Evolutionary conservation across 1,140 invertebrate genomes (phyloP).

Genomic region (Colletes latitarsis): DNA sequence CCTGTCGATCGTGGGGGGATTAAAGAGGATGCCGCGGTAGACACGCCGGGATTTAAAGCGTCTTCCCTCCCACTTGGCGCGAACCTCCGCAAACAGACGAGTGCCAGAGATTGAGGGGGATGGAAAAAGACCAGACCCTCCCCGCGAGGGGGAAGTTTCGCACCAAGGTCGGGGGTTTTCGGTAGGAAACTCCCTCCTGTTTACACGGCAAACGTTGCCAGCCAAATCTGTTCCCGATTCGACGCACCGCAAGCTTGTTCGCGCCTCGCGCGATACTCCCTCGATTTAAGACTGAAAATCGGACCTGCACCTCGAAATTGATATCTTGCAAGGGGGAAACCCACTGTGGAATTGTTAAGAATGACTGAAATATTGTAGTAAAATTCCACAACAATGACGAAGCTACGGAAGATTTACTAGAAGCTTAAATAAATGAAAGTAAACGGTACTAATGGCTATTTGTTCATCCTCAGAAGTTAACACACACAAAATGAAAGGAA

Average conservation of each 20-base stretch:
- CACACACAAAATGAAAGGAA: too few species aligned
- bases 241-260: constrained; percentile 8
- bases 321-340: too few species aligned
- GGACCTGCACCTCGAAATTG: too few species aligned
- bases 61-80: constrained; percentile 3
- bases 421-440: too few species aligned
- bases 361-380: too few species aligned
- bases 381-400: too few species aligned
- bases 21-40: constrained; percentile 65
- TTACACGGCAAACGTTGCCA: constrained; percentile 68
- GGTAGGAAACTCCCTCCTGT: constrained; percentile 55
- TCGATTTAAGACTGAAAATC: too few species aligned
- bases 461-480: too few species aligned
- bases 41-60: constrained; percentile 50
- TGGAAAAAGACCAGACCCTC: neutral
- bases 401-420: too few species aligned
- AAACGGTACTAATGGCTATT: too few species aligned
- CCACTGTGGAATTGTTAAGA: too few species aligned
- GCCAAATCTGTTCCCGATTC: constrained; percentile 50
- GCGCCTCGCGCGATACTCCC: constrained; percentile 6
- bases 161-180: constrained; percentile 33
- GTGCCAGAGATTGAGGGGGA: neutral
- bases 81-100: constrained; percentile 29
- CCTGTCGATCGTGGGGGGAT: constrained; percentile 67
- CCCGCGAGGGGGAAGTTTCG: constrained; percentile 9